These are phyloP conservation scores for Metridium senile DNA, from an alignment of 92 coral and sea anemone genomes.

Conservation along the genomic window DNA sequence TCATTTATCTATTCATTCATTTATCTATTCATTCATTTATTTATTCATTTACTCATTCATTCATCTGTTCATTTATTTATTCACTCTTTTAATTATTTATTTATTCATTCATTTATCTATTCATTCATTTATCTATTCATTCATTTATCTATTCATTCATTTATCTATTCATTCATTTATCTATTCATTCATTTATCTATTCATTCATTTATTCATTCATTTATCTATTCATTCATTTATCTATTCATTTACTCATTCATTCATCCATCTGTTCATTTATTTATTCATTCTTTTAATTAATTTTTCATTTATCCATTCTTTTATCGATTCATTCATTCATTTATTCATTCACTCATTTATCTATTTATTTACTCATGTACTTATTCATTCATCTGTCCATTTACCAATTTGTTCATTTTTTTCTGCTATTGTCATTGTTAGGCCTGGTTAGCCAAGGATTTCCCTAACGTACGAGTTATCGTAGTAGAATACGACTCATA, in stretches of 20 bases:
- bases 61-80: too few relatives aligned
- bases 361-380: too few relatives aligned
- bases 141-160: not conserved
- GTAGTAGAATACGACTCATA: conserved; percentile 92
- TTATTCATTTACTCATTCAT: not conserved
- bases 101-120: not conserved
- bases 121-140: not conserved
- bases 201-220: not conserved
- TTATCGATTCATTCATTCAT: not conserved
- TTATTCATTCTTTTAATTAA: too few relatives aligned
- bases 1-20: not conserved
- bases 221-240: not conserved
- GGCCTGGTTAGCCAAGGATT: conserved; percentile 85
- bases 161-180: not conserved
- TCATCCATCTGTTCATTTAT: not conserved
- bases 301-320: not conserved
- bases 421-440: not conserved
- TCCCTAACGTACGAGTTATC: conserved; percentile 80
- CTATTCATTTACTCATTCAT: not conserved
- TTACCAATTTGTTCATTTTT: not conserved
- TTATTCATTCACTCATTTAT: too few relatives aligned
- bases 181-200: not conserved
- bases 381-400: not conserved
- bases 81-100: too few relatives aligned
- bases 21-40: not conserved